Base-by-base conservation (phyloP, 2,888 invertebrate species). In the Marasmarcha lunaedactyla region DNA sequence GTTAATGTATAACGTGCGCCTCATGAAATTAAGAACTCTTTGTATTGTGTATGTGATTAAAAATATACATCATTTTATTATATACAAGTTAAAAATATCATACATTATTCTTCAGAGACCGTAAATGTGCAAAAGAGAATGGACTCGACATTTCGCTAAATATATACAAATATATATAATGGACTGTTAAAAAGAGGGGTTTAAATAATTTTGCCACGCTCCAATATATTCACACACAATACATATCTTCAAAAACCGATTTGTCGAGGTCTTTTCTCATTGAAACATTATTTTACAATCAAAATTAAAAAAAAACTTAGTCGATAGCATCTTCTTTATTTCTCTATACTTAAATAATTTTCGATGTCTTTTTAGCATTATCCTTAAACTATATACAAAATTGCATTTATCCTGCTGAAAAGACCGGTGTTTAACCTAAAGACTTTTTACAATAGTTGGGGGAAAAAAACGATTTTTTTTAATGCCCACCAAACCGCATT, bases 1-100 rank as follows among this genome's bases (percentile, higher is more conserved):
- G 71, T 63, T 71, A 74, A 30, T 65, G 71, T 81, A 74, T 83
- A 76, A 63, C 76, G 79, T 74, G 72, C 72, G 83, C 79, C 81
- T 81, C 79, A 69, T 71, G 71, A 52, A 76, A 74, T 71, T 76
- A 76, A 78, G 69, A 71, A 72, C 60, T 81, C 78, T 81, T 83
- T 81, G 83, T 83, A 81, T 71, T 77, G 63, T 76, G 72, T 79
- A 76, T 78, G 73, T 79, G 79, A 77, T 69, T 74, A 63, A 2
- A 81, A 76, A 71, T 81, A 81, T 81, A 83, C 78, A 81, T 77
- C 54, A 59, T 53, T 61, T 76, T 78, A 78, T 76, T 79, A 79
- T 78, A 81, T 79, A 83, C 81, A 81, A 71, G 73, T 78, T 77
- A 63, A 61, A 14, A 34, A 63, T 71, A 71, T 76, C 79, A 69